phyloP scores from a whole-genome alignment of 2,113 vertebrate species.

The Neotoma lepida region DNA sequence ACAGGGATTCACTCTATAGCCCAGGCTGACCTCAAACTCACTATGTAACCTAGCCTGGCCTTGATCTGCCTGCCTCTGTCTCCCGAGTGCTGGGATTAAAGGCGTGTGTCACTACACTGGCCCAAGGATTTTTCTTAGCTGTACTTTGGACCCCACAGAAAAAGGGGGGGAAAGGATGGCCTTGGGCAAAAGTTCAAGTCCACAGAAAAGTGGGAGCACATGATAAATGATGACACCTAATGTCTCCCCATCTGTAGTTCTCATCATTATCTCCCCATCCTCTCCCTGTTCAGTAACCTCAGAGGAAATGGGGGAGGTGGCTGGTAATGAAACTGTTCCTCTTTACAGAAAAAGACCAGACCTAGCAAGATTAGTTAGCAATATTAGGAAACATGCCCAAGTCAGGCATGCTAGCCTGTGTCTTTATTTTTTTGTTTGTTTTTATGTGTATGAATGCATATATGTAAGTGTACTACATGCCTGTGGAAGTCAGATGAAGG shows the following conservation, averaged over 20 bases:
- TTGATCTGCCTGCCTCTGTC: neutral
- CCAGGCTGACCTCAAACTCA: neutral
- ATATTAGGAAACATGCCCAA: neutral
- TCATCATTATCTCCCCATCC: neutral
- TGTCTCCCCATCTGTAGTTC: neutral
- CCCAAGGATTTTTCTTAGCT: neutral
- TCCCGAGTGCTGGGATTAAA: neutral
- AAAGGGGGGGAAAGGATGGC: neutral
- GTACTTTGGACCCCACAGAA: neutral
- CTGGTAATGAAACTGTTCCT: neutral
- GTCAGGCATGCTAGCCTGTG: neutral
- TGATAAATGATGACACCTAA: neutral
- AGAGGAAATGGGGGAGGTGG: neutral
- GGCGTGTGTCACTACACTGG: neutral
- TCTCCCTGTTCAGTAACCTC: neutral
- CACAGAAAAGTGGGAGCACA: neutral
- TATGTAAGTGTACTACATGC: neutral
- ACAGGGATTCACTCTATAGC: neutral
- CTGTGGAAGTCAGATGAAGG: neutral
- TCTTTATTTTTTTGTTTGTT: neutral
- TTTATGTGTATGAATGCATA: neutral
- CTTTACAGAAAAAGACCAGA: neutral
- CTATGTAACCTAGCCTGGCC: neutral
- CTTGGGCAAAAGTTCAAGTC: neutral
- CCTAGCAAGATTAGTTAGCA: neutral